Evolutionary conservation across 2,797 vertebrate species (phyloP), one percentile per base, ranked within the genome.

Genomic region (Chelon auratus): DNA sequence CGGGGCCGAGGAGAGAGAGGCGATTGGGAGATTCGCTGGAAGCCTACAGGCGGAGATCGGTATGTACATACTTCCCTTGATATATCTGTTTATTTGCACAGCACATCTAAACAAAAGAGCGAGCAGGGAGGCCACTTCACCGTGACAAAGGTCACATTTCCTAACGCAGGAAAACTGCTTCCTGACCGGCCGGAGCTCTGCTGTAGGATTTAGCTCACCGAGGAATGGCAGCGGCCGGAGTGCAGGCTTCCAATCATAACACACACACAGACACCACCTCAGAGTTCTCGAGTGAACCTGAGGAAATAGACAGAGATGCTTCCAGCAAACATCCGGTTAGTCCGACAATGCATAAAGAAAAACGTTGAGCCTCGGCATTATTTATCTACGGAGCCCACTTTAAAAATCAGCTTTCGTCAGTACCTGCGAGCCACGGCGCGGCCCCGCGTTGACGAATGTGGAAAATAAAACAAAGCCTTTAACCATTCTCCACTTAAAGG

Each of bases 51-150:
- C 71, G 59, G 62, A 66, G 62, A 67, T 48, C 43, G 64, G 80
- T 82, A 87, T 89, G 86, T 77, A 82, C 87, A 89, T 73, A 81
- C 88, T 93, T 94, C 91, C 90, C 77, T 78, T 87, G 68, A 90
- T 78, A 82, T 86, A 83, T 88, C 71, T 90, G 93, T 93, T 95
- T 94, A 93, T 95, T 95, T 94, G 92, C 92, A 90, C 92, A 93
- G 88, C 74, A 45, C 50, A 90, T 90, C 86, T 91, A 93, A 93
- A 95, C 93, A 95, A 94, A 94, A 88, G 92, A 91, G 73, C 39
- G 82, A 80, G 81, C 61, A 83, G 82, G 83, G 92, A 93, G 88
- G 89, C 87, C 91, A 87, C 92, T 91, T 91, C 80, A 91, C 89
- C 86, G 2, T 55, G 84, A 91, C 92, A 93, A 95, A 95, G 93